A percentile compares a stretch with the other conserved stretches of the same genome.
Evolutionary conservation across 2,888 invertebrate species (phyloP).

Genomic region (Cantharis nigra): DNA sequence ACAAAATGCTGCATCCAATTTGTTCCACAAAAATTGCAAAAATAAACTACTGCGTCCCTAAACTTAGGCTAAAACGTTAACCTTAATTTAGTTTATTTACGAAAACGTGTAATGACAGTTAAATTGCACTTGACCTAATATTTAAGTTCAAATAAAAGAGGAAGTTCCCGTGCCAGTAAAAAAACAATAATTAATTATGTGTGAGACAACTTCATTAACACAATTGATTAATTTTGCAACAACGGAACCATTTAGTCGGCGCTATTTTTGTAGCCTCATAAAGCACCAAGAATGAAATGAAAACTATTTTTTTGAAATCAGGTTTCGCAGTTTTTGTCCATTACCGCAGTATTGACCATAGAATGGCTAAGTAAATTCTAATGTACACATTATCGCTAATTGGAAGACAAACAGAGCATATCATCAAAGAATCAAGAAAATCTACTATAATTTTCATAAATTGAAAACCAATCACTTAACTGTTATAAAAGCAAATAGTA

Average conservation of each 20-base stretch:
- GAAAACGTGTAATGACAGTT: not conserved
- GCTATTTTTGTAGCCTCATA: not conserved
- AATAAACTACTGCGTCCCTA: not conserved
- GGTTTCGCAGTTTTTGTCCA: not conserved
- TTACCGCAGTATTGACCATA: not conserved
- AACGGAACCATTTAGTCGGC: not conserved
- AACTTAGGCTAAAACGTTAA: not conserved
- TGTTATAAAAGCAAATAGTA: not conserved
- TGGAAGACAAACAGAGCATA: not conserved
- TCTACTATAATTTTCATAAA: not conserved
- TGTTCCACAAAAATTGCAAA: not conserved
- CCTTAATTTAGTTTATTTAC: not conserved
- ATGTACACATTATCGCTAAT: not conserved
- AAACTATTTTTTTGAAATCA: not conserved
- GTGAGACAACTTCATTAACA: constrained; percentile 2
- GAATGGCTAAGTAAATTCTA: not conserved
- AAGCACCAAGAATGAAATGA: not conserved
- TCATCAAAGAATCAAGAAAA: not conserved
- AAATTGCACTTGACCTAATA: constrained; percentile 20
- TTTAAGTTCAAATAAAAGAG: constrained; percentile 11
- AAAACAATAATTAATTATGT: constrained; percentile 10
- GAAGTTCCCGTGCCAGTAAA: constrained; percentile 6
- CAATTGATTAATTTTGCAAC: constrained; percentile 3
- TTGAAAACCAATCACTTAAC: not conserved
- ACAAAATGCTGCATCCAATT: not conserved